Percentiles rank a stretch among this genome's conserved stretches.
phyloP scores from a whole-genome alignment of 1,140 invertebrate genomes.

The Neodiprion virginianus region DNA sequence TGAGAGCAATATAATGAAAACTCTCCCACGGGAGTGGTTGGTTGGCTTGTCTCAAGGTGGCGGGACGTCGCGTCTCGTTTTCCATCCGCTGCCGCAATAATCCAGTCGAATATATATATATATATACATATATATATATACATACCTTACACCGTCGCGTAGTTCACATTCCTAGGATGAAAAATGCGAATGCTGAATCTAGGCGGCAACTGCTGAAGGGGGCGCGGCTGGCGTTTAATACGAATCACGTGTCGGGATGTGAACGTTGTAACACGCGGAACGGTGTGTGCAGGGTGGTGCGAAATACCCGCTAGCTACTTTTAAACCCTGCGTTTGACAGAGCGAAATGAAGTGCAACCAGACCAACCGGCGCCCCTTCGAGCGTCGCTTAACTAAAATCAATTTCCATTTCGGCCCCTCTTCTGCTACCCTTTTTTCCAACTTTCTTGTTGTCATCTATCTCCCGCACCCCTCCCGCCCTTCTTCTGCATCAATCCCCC shows the following conservation, averaged over 20 bases:
- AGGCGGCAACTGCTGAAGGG: too few relatives aligned
- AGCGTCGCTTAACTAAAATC: slow-evolving; percentile 12
- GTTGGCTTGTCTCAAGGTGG: not conserved
- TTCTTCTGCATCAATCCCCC: not conserved
- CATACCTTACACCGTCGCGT: not conserved
- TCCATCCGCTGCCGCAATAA: not conserved
- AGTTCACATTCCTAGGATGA: not conserved
- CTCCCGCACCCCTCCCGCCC: not conserved
- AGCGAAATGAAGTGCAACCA: slow-evolving; percentile 14
- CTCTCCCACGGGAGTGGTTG: not conserved
- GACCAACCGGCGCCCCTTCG: not conserved
- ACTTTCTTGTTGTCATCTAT: not conserved
- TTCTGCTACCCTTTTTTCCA: not conserved
- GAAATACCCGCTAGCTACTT: not conserved
- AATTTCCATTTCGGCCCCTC: slow-evolving; percentile 9
- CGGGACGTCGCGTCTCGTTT: not conserved
- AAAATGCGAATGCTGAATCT: too few relatives aligned
- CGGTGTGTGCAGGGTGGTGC: too few relatives aligned
- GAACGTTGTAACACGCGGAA: too few relatives aligned
- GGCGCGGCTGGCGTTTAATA: too few relatives aligned
- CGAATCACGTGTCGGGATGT: too few relatives aligned
- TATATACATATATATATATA: not conserved
- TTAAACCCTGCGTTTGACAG: slow-evolving; percentile 13
- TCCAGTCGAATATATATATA: not conserved
- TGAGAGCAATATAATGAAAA: not conserved